These are phyloP conservation scores for Sebastes reedi DNA, from an alignment of 2,797 vertebrate genomes.

Conservation along the genomic window DNA sequence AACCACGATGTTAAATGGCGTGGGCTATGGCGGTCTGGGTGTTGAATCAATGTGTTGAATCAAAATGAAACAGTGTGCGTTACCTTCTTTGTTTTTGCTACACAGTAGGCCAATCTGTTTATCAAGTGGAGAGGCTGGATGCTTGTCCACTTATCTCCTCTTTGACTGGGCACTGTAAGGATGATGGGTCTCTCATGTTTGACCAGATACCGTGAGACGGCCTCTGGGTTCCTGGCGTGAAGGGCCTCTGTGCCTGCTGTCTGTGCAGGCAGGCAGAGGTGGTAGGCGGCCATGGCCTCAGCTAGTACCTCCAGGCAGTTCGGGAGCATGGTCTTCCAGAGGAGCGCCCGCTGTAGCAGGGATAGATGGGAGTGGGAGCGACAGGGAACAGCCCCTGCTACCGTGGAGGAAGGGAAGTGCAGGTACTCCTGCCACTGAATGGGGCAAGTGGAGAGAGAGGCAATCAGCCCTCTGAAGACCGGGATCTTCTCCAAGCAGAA, in stretches of 20 bases:
- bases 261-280: constrained; percentile 59
- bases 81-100: constrained; percentile 66
- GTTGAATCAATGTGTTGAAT: not conserved
- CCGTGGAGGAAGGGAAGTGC: constrained; percentile 74
- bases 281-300: constrained; percentile 76
- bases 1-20: no score
- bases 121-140: constrained; percentile 81
- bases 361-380: constrained; percentile 80
- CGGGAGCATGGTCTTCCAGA: constrained; percentile 86
- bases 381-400: constrained; percentile 78
- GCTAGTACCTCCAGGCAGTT: constrained; percentile 69
- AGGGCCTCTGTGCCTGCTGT: constrained; percentile 31
- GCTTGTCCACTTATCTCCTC: constrained; percentile 42
- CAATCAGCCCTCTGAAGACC: constrained; percentile 80
- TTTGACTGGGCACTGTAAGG: constrained; percentile 71
- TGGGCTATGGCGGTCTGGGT: no score
- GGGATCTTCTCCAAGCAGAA: constrained; percentile 79
- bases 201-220: constrained; percentile 56
- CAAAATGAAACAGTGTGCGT: not conserved
- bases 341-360: constrained; percentile 84
- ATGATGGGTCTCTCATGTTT: constrained; percentile 78
- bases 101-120: constrained; percentile 66
- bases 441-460: constrained; percentile 75
- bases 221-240: constrained; percentile 40
- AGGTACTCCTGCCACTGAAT: constrained; percentile 87